Percentiles rank a stretch among this genome's conserved stretches.
phyloP scores from a whole-genome alignment of 2,888 invertebrate genomes.

The Netelia melanura region DNA sequence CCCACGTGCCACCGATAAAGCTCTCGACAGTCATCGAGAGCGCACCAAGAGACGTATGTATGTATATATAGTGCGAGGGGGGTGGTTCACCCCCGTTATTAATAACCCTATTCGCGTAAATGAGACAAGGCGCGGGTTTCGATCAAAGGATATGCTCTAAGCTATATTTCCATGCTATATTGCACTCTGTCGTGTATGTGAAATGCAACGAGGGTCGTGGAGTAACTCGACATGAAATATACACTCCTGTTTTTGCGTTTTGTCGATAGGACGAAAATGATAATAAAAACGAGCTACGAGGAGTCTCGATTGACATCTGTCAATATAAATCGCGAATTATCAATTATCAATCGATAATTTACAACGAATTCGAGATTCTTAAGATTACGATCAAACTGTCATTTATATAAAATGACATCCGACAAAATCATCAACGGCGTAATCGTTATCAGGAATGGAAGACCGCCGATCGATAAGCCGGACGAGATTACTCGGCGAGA shows the following conservation, averaged over 20 bases:
- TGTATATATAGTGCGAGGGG: conserved; percentile 22
- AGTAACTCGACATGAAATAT: conserved; percentile 51
- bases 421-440: neutral
- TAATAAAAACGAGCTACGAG: conserved; percentile 49
- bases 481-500: conserved; percentile 16
- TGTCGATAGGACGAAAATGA: conserved; percentile 68
- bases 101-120: conserved; percentile 73
- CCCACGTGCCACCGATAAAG: conserved; percentile 67
- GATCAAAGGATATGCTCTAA: conserved; percentile 69
- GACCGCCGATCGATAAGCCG: conserved; percentile 8
- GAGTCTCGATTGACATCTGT: neutral
- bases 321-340: neutral
- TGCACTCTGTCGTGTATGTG: conserved; percentile 5
- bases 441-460: neutral
- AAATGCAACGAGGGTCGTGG: neutral
- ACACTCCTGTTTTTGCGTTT: conserved; percentile 50
- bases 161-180: conserved; percentile 23
- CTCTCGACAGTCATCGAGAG: conserved; percentile 74
- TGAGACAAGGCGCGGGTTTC: conserved; percentile 66
- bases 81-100: conserved; percentile 68
- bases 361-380: neutral
- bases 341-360: neutral
- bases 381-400: neutral
- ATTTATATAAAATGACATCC: neutral
- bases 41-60: neutral